Evolutionary conservation across 2,888 invertebrate species (phyloP).

Genomic region (Melangyna quadrimaculata): DNA sequence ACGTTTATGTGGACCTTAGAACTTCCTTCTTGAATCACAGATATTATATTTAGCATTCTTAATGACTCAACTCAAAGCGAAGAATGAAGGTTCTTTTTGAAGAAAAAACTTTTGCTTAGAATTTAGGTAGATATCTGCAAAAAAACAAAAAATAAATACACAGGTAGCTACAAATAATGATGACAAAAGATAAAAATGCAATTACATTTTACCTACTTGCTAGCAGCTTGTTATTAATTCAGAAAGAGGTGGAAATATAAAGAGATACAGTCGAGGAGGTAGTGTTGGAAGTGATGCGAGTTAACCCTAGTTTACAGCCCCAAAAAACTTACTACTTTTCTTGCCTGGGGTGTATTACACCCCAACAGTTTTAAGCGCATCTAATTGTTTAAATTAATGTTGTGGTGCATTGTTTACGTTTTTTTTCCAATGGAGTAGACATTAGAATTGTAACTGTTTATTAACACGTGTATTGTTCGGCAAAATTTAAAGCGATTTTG

Average conservation of each 20-base stretch:
- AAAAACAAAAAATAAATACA: no score
- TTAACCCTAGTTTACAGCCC: no score
- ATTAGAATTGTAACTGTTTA: no score
- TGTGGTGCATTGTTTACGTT: no score
- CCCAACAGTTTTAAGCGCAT: no score
- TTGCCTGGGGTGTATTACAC: no score
- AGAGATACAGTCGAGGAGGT: not conserved
- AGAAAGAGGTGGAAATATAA: not conserved
- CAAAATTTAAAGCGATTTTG: no score
- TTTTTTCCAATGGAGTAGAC: no score
- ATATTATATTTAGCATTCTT: not conserved
- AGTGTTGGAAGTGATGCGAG: not conserved
- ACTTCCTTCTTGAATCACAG: conserved; percentile 26
- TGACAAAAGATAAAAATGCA: conserved; percentile 8
- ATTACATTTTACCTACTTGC: not conserved
- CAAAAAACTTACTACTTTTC: no score
- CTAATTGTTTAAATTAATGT: no score
- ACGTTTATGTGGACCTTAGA: conserved; percentile 36
- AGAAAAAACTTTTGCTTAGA: not conserved
- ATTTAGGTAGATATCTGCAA: not conserved
- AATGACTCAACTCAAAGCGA: conserved; percentile 28
- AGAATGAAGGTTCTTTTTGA: not conserved
- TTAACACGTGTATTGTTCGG: no score
- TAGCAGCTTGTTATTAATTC: not conserved
- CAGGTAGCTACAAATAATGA: not conserved